Evolutionary conservation across 2,797 vertebrate species (phyloP), one percentile per base, ranked within the genome.

Genomic region (Chaetophractus vellerosus): DNA sequence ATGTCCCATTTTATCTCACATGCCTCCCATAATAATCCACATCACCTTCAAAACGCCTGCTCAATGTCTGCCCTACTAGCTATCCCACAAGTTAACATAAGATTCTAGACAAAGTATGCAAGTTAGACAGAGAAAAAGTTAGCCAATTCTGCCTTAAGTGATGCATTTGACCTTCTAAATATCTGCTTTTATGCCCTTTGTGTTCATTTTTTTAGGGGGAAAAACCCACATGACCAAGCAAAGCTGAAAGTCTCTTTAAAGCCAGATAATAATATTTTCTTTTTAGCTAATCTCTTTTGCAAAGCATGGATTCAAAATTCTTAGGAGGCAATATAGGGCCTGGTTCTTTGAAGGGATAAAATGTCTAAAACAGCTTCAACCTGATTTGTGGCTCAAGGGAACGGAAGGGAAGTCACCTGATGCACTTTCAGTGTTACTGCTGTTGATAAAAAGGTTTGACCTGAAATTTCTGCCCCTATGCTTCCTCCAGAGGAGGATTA

Each of bases 251-350:
- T 93, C 85, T 97, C 91, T 94, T n/a, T 78, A 96, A 97, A 95
- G 36, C 85, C 74, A 95, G 86, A 97, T 95, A 97, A 86, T 95
- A 97, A 93, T 93, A 57, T 97, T 96, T 96, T 93, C 79, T 96
- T 96, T 96, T 89, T 85, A 97, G 74, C 88, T 96, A 96, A 96
- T 97, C 94, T 92, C 69, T 94, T 95, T 89, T 94, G 71, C 71
- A 96, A 97, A 96, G 94, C 86, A 76, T 55, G 57, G 21, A 96
- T 94, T 95, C 82, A 94, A 94, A 8, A 33, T 82, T 96, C 71
- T 96, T 95, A 96, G 78, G 55, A 75, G 79, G 71, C 79, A 86
- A 91, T 7, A 86, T 38, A 94, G 48, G 45, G 50, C 86, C 68
- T 91, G 41, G 41, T 94, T 94, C 86, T 95, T 92, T 93, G 61